Base-by-base conservation (phyloP, 23 tunicate species). In the Ciona savignyi region DNA sequence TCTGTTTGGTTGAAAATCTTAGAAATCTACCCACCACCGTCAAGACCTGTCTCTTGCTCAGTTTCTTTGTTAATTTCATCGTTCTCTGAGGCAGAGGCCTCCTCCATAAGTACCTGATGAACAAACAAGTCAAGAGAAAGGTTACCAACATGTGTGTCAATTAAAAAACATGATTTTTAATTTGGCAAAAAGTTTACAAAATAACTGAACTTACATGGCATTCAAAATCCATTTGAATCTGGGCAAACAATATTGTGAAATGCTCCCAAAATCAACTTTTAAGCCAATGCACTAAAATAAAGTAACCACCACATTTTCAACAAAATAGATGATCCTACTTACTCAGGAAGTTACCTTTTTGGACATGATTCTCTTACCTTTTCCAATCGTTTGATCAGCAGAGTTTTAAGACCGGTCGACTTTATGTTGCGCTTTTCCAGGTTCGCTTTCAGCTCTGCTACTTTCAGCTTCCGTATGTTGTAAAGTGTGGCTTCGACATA, bases 61-160 rank as follows among this genome's bases (percentile, higher is more conserved):
- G 70, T 51, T 19, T 65, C 81, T 71, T 69, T 64, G 23, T 66
- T 63, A 30, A 70, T 71, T 70, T 31, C 33, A 35, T 78, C 79
- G 32, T 85, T 66, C 51, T 70, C 87, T 66, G 78, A 83, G 6
- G 93, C 85, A 56, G 77, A 84, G 30, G 81, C 83, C 23, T 88
- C 96, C 26, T 80, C 96, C 77, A 84, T 62, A 77, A 88, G 96
- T 33, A 86, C 96, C 96, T 88, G 96, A 31, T 67, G 42, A 81
- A 76, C 63, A 63, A 63, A 4, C 28, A n/a, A n/a, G 26, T 63
- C 28, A 63, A 63, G 67, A 63, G 4, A 63, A 63, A 22, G 20
- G 20, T 11, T 11, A 49, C 20, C 20, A 20, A 20, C 15, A 49
- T 49, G 15, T 20, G 61, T 49, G 61, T 49, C 20, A 11, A 15